A percentile compares a stretch with the other conserved stretches of the same genome.
phyloP scores from a whole-genome alignment of 2,888 invertebrate genomes.

The Panorpa germanica region DNA sequence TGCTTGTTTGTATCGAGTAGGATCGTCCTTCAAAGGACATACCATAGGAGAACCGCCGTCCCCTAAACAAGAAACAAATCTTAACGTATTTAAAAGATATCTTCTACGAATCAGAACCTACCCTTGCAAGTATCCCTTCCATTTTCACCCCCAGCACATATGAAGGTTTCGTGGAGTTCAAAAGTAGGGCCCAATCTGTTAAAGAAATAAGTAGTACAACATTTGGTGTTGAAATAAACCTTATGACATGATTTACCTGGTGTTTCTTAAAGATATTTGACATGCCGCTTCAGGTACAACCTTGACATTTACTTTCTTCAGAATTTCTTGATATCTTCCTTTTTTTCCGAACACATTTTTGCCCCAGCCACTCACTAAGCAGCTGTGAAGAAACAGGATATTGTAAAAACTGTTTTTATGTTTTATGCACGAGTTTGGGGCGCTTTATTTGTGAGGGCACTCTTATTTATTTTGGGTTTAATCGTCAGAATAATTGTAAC shows the following conservation, averaged over 20 bases:
- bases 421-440: too few relatives aligned
- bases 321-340: conserved; percentile 32
- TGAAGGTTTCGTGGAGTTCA: conserved; percentile 40
- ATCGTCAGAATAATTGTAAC: too few relatives aligned
- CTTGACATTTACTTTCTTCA: conserved; percentile 51
- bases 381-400: too few relatives aligned
- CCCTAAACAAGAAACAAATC: conserved; percentile 27
- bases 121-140: conserved; percentile 33
- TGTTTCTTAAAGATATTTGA: conserved; percentile 32
- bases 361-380: conserved; percentile 19
- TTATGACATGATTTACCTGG: too few relatives aligned
- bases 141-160: conserved; percentile 61
- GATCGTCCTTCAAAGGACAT: conserved; percentile 34
- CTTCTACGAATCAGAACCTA: too few relatives aligned
- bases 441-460: too few relatives aligned
- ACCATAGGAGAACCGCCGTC: conserved; percentile 65
- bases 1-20: conserved; percentile 28
- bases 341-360: conserved; percentile 19
- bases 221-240: too few relatives aligned
- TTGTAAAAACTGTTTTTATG: too few relatives aligned
- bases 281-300: conserved; percentile 32
- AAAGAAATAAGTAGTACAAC: too few relatives aligned
- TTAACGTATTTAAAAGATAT: too few relatives aligned
- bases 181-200: conserved; percentile 46
- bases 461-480: too few relatives aligned